Percentiles rank a stretch among this genome's conserved stretches.
Conservation (phyloP, 1,140 invertebrate genomes). For the Zophobas atratus region DNA sequence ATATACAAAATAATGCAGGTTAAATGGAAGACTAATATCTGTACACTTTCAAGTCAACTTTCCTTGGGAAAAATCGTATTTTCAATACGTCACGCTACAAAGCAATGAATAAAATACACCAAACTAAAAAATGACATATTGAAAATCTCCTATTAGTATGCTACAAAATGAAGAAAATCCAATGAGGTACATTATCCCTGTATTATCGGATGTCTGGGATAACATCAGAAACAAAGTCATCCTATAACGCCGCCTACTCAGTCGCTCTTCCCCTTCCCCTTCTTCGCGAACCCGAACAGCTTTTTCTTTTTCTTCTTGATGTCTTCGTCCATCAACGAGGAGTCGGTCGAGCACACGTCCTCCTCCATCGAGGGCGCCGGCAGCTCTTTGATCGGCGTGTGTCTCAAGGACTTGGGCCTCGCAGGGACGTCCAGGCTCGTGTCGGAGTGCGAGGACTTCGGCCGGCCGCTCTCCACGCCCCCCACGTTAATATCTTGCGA, state of each 20-base stretch:
- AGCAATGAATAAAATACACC: slow-evolving; percentile 15
- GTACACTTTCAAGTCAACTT: slow-evolving; percentile 33
- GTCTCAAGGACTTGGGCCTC: slow-evolving; percentile 47
- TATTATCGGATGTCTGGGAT: slow-evolving; percentile 8
- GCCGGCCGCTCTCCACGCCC: slow-evolving; percentile 52
- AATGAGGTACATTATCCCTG: slow-evolving; percentile 46
- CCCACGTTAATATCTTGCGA: slow-evolving; percentile 66
- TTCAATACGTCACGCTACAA: slow-evolving; percentile 30
- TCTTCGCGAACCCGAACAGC: slow-evolving; percentile 66
- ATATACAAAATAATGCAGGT: slow-evolving; percentile 42
- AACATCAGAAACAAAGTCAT: slow-evolving; percentile 19
- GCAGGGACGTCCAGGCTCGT: slow-evolving; percentile 66
- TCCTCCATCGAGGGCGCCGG: slow-evolving; percentile 59
- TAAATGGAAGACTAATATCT: slow-evolving; percentile 45
- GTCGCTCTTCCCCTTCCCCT: slow-evolving; percentile 58
- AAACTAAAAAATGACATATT: slow-evolving; percentile 23
- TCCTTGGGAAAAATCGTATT: slow-evolving; percentile 42
- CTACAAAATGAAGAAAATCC: slow-evolving; percentile 23
- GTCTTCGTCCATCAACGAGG: slow-evolving; percentile 65
- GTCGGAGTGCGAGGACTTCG: slow-evolving; percentile 69
- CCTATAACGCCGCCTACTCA: slow-evolving; percentile 35
- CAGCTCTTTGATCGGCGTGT: slow-evolving; percentile 61
- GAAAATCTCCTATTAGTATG: slow-evolving; percentile 38
- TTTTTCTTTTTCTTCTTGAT: slow-evolving; percentile 66
- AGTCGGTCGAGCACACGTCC: slow-evolving; percentile 67